Conservation (phyloP, 2,113 vertebrate genomes). For the Ciconia stormi region DNA sequence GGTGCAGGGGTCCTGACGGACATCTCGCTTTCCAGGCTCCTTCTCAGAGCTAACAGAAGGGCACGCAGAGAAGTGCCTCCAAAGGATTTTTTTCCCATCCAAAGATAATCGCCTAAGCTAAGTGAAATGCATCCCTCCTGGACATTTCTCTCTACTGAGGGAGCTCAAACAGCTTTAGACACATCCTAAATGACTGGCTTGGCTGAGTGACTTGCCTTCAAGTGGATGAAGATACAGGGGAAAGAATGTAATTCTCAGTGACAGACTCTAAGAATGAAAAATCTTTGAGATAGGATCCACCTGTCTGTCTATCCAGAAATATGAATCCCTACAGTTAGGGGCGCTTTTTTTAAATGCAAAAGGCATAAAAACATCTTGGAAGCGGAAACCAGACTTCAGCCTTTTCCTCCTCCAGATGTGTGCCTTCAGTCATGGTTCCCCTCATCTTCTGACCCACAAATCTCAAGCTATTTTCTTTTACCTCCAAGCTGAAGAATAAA, state of each 20-base stretch:
- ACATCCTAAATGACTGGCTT: neutral
- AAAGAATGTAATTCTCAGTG: neutral
- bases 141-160: neutral
- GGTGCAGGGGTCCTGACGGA: neutral
- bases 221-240: neutral
- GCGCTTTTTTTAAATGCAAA: neutral
- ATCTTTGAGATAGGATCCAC: neutral
- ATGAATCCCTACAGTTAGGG: neutral
- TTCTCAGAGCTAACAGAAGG: neutral
- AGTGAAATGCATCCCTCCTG: neutral
- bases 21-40: fast-evolving
- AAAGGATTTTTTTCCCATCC: neutral
- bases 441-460: neutral
- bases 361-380: neutral
- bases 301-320: neutral
- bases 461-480: neutral
- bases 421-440: neutral
- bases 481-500: neutral
- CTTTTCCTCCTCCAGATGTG: neutral
- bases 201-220: neutral
- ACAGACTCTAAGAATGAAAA: neutral
- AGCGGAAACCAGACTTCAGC: neutral
- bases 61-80: neutral
- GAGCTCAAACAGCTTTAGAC: neutral
- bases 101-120: neutral